Conservation (phyloP, 2,797 vertebrate species). For the Neosilurus mollespiculum region DNA sequence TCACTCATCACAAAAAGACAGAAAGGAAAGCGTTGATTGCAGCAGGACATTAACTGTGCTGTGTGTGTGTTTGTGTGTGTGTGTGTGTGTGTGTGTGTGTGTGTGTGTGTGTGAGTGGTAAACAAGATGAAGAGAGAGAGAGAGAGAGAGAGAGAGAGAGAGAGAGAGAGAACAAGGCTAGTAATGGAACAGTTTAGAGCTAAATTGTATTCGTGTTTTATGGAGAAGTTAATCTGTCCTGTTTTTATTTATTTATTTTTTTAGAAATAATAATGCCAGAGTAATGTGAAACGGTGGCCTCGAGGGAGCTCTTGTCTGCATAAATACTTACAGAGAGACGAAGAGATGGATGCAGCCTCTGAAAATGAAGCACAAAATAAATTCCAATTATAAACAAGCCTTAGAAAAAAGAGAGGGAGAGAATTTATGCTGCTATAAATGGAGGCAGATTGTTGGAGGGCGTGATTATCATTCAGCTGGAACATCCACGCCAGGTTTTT, state of each 20-base stretch:
- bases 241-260: not conserved
- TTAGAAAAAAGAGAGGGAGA: not conserved
- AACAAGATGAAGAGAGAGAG: not conserved
- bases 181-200: not conserved
- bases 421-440: constrained; percentile 13
- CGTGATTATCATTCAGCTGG: constrained; percentile 14
- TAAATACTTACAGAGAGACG: constrained; percentile 11
- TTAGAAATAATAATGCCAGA: not conserved
- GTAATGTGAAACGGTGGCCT: constrained; percentile 8
- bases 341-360: not conserved
- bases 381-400: constrained; percentile 23
- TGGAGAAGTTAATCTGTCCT: constrained; percentile 8
- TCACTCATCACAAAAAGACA: not conserved
- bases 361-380: constrained; percentile 5
- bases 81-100: too few relatives aligned
- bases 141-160: not conserved
- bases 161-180: not conserved
- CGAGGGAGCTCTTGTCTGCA: constrained; percentile 6
- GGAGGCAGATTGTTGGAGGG: constrained; percentile 16
- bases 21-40: not conserved
- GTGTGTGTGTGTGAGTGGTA: not conserved
- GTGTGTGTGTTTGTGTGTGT: too few relatives aligned
- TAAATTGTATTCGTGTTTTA: constrained; percentile 15
- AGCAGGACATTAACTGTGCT: constrained; percentile 1
- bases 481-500: not conserved